Conservation (phyloP, 2,888 invertebrate species). For the Pandemis cinnamomeana region DNA sequence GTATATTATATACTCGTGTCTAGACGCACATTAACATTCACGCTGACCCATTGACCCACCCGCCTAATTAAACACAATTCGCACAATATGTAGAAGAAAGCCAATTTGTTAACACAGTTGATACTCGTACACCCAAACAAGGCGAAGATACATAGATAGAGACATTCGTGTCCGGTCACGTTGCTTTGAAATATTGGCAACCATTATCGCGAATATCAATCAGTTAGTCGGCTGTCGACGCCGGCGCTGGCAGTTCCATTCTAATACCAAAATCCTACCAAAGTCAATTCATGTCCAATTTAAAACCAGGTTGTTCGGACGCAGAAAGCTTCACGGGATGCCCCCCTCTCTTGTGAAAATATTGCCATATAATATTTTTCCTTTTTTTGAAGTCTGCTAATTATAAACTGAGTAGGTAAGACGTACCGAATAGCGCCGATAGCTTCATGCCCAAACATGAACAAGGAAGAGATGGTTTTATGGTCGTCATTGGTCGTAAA, state of each 20-base stretch:
- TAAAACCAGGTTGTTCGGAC: too few species aligned
- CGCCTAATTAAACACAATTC: slow-evolving; percentile 36
- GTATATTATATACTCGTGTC: background rate
- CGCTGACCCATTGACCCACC: slow-evolving; percentile 24
- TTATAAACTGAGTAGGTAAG: too few species aligned
- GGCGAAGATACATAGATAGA: slow-evolving; percentile 40
- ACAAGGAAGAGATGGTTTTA: slow-evolving; percentile 56
- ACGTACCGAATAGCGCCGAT: too few species aligned
- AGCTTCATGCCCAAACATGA: slow-evolving; percentile 62
- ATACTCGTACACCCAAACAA: slow-evolving; percentile 11
- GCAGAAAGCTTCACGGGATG: too few species aligned
- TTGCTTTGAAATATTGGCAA: slow-evolving; percentile 60
- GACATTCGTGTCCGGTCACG: slow-evolving; percentile 62
- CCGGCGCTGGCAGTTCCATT: slow-evolving; percentile 52
- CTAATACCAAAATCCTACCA: slow-evolving; percentile 8
- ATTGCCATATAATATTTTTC: too few species aligned
- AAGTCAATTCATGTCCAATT: background rate
- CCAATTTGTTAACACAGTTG: slow-evolving; percentile 41
- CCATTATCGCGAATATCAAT: slow-evolving; percentile 66
- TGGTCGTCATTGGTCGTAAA: slow-evolving; percentile 45
- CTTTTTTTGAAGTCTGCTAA: too few species aligned
- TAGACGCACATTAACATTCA: background rate
- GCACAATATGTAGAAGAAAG: slow-evolving; percentile 31
- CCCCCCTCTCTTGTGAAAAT: too few species aligned
- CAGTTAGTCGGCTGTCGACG: slow-evolving; percentile 49